Base-by-base conservation (phyloP, 2,113 vertebrate genomes). In the Tachysurus fulvidraco region DNA sequence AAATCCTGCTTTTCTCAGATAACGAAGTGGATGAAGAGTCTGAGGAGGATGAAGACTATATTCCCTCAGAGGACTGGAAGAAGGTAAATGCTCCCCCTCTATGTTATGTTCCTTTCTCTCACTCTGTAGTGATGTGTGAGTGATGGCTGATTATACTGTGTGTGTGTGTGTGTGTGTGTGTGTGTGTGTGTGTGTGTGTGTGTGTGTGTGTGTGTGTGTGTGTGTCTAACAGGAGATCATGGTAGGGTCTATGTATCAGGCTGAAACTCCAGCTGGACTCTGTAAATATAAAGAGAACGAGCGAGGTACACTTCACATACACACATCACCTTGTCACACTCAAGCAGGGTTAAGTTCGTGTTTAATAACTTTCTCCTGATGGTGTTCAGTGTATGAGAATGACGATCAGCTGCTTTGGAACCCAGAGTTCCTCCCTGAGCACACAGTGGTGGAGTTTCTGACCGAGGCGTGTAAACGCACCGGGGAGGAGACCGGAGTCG, bases 211-310 rank as follows among this genome's bases (percentile, higher is more conserved):
- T n/a, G n/a, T 11, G 46, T 90, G 85, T 88, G 90, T 91, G 87
- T 90, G 71, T 89, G 55, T 44, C 28, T 44, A 36, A 86, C 82
- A 99, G 98, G 98, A 99, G 92, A 99, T 99, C 88, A 99, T 99
- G 98, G 98, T 99, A 90, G 98, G 98, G 9, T 99, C 98, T 17
- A 99, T 99, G 97, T 99, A 98, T 92, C 98, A 99, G 94, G 98
- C 98, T 90, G 98, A 99, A 94, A 99, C 98, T 62, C 98, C 98
- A 79, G 91, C 92, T 87, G 98, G 97, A 64, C 91, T 97, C 78
- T 96, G 95, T 93, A 97, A 96, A 94, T 99, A 99, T 91, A 98
- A 93, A 94, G 97, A 99, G 84, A 99, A 98, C 67, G 98, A 99
- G 88, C 98, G 95, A 96, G 97, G 98, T 99, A 92, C 93, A 92